A percentile compares a stretch with the other conserved stretches of the same genome.
phyloP scores from a whole-genome alignment of 2,113 vertebrate species.

The Scopus umbretta region DNA sequence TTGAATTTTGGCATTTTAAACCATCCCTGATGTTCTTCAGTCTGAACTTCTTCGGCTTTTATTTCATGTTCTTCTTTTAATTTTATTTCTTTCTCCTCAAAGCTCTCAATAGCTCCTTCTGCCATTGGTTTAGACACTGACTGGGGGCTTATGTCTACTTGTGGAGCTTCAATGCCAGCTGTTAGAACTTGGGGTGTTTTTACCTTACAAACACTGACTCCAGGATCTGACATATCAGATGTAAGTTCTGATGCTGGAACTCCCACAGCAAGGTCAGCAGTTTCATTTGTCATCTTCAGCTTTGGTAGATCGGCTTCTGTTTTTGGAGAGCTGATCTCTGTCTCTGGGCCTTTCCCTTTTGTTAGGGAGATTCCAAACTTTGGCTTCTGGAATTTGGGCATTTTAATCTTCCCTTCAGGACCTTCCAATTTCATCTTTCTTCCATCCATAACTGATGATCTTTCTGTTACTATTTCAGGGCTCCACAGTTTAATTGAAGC shows the following conservation, averaged over 20 bases:
- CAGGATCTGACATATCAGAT: neutral
- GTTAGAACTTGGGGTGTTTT: neutral
- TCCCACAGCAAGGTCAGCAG: neutral
- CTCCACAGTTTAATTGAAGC: neutral
- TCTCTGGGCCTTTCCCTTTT: slow-evolving; percentile 21
- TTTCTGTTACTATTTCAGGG: neutral
- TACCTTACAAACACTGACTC: neutral
- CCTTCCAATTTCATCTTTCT: slow-evolving; percentile 18
- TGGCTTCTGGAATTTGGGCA: slow-evolving; percentile 49
- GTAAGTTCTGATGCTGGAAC: neutral
- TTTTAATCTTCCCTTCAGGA: slow-evolving; percentile 41
- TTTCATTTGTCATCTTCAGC: neutral
- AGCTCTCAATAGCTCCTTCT: neutral
- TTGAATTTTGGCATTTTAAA: slow-evolving; percentile 64
- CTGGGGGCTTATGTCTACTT: neutral
- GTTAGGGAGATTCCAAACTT: slow-evolving; percentile 43
- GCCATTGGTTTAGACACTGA: neutral
- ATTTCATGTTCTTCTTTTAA: slow-evolving; percentile 17
- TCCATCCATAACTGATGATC: neutral
- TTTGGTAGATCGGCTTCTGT: neutral
- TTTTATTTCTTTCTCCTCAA: neutral
- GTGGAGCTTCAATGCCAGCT: neutral
- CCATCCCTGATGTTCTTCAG: slow-evolving; percentile 56
- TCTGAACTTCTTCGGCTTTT: neutral
- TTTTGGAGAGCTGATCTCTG: neutral